Conservation (phyloP, 2,797 vertebrate genomes). For the Neopelma chrysocephalum region DNA sequence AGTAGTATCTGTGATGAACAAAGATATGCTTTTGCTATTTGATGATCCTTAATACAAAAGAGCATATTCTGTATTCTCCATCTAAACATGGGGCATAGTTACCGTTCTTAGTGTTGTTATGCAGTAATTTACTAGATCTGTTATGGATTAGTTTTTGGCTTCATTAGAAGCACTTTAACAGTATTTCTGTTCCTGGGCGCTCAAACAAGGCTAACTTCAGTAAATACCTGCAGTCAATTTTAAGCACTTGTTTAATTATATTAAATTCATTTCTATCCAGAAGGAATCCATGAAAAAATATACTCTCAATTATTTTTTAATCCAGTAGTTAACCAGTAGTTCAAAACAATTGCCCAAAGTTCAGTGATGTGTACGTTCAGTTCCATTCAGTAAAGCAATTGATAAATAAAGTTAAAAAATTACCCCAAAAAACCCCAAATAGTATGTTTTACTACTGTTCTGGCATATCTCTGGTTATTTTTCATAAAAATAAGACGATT, state of each 20-base stretch:
- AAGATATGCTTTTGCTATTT: background rate
- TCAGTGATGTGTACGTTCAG: background rate
- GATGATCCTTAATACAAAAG: background rate
- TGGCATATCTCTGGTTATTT: background rate
- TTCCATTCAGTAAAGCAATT: background rate
- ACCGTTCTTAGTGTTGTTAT: background rate
- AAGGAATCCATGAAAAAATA: background rate
- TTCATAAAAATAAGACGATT: background rate
- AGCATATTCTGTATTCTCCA: background rate
- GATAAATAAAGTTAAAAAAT: background rate
- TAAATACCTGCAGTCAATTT: background rate
- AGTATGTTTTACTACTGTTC: background rate
- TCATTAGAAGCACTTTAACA: background rate
- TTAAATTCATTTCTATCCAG: background rate
- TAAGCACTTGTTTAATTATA: background rate
- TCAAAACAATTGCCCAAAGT: background rate
- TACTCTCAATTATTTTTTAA: background rate
- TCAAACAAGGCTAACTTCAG: background rate
- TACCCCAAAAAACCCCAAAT: background rate
- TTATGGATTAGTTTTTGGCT: background rate
- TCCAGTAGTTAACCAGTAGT: background rate
- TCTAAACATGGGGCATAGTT: background rate
- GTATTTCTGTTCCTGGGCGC: background rate
- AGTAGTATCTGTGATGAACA: background rate
- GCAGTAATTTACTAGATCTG: background rate